These are phyloP conservation scores for Elysia chlorotica DNA, from an alignment of 1,140 invertebrate species.

Conservation along the genomic window DNA sequence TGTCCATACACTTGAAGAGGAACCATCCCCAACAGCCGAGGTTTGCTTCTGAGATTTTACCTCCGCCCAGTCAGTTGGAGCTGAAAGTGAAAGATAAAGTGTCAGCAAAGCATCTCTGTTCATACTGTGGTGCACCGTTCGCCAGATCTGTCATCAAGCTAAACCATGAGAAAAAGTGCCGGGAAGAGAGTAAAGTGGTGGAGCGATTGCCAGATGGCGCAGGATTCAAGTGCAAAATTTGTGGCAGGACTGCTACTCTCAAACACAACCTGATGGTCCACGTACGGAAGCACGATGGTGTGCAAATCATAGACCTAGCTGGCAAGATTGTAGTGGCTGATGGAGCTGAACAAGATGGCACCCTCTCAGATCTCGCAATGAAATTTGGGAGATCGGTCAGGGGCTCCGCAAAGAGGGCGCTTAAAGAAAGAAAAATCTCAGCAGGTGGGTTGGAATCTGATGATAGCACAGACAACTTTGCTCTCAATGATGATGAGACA, in stretches of 20 bases:
- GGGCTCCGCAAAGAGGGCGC: neutral
- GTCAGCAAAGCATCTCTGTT: neutral
- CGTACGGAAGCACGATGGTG: conserved; percentile 14
- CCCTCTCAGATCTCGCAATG: neutral
- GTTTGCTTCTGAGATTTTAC: too few species aligned
- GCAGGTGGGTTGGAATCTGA: neutral
- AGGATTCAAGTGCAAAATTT: conserved; percentile 22
- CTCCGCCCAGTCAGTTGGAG: too few species aligned
- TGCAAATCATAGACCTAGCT: neutral
- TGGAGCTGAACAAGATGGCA: neutral
- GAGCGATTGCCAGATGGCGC: neutral
- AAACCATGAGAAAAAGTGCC: conserved; percentile 22
- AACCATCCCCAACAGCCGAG: too few species aligned
- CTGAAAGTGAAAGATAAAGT: neutral
- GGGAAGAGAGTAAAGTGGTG: conserved; percentile 17
- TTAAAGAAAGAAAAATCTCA: neutral
- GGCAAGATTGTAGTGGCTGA: neutral
- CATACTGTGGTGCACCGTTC: conserved; percentile 12
- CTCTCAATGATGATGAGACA: neutral
- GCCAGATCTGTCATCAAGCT: conserved; percentile 13
- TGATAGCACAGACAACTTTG: too few species aligned
- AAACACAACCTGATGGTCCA: conserved; percentile 25
- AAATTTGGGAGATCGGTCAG: neutral
- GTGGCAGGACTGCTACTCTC: conserved; percentile 12
- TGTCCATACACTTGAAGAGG: conserved; percentile 9